Evolutionary conservation across 1,140 invertebrate genomes (phyloP).

Genomic region (Rhizoglyphus robini): DNA sequence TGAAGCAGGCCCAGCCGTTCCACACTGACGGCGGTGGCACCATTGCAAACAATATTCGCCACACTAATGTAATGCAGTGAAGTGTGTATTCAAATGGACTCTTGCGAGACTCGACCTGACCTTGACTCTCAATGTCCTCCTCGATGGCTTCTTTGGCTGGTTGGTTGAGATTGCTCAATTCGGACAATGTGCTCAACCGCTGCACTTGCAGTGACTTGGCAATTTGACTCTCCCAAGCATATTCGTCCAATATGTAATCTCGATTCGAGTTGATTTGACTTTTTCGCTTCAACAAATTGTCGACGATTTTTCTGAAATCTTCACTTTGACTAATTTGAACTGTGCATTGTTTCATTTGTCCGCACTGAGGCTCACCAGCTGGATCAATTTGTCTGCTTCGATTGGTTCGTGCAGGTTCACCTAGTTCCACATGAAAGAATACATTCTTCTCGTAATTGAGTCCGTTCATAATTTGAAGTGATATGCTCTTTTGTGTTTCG

Average conservation of each 20-base stretch:
- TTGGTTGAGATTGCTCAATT: background rate
- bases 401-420: constrained; percentile 54
- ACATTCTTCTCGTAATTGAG: constrained; percentile 96
- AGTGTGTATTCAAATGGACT: constrained; percentile 88
- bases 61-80: constrained; percentile 89
- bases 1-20: constrained; percentile 85
- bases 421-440: constrained; percentile 77
- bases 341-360: constrained; percentile 64
- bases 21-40: constrained; percentile 87
- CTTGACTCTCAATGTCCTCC: constrained; percentile 37
- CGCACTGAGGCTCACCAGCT: constrained; percentile 72
- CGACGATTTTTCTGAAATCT: constrained; percentile 96
- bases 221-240: constrained; percentile 97
- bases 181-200: constrained; percentile 4
- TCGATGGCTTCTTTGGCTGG: constrained; percentile 26
- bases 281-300: constrained; percentile 73
- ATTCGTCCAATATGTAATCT: constrained; percentile 90
- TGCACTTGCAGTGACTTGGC: constrained; percentile 85
- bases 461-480: constrained; percentile 77
- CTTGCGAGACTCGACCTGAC: too few species aligned
- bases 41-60: constrained; percentile 94
- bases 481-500: constrained; percentile 82
- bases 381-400: constrained; percentile 34
- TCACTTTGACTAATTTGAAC: constrained; percentile 90
- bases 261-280: constrained; percentile 83